These are phyloP conservation scores for Ornithoptera priamus DNA, from an alignment of 2,888 invertebrate species.

Conservation along the genomic window DNA sequence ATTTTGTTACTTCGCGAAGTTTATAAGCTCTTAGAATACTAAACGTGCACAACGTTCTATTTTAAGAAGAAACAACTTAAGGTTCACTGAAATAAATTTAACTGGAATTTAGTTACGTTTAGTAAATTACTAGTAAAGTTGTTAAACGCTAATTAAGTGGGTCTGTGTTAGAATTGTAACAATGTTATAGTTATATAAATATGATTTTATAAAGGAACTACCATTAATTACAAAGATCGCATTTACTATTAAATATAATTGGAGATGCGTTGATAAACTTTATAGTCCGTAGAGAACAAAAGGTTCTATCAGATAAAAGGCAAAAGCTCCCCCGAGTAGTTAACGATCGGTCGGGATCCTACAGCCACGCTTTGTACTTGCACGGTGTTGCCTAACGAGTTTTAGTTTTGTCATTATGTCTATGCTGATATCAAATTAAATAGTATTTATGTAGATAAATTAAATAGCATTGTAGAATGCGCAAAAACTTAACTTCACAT, in stretches of 20 bases:
- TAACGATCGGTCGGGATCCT: not conserved
- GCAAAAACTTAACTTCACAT: too few species aligned
- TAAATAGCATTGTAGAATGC: too few species aligned
- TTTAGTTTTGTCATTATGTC: not conserved
- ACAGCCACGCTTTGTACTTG: not conserved
- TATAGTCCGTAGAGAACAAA: constrained; percentile 1
- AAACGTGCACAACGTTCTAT: too few species aligned
- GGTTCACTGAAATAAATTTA: too few species aligned
- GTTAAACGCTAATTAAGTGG: not conserved
- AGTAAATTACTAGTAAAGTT: not conserved
- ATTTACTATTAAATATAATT: not conserved
- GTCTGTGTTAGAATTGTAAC: not conserved
- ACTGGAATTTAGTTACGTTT: too few species aligned
- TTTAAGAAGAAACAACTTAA: too few species aligned
- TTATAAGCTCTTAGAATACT: too few species aligned
- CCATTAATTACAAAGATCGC: not conserved
- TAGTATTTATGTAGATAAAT: too few species aligned
- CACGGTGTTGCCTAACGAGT: not conserved
- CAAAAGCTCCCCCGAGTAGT: constrained; percentile 1
- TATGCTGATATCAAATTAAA: too few species aligned
- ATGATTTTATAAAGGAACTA: not conserved
- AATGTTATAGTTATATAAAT: not conserved
- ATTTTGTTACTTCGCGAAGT: too few species aligned
- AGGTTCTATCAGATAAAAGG: constrained; percentile 3
- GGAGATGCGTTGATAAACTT: not conserved